These are phyloP conservation scores for Melanotaenia duboulayi DNA, from an alignment of 2,113 vertebrate species.

Conservation along the genomic window DNA sequence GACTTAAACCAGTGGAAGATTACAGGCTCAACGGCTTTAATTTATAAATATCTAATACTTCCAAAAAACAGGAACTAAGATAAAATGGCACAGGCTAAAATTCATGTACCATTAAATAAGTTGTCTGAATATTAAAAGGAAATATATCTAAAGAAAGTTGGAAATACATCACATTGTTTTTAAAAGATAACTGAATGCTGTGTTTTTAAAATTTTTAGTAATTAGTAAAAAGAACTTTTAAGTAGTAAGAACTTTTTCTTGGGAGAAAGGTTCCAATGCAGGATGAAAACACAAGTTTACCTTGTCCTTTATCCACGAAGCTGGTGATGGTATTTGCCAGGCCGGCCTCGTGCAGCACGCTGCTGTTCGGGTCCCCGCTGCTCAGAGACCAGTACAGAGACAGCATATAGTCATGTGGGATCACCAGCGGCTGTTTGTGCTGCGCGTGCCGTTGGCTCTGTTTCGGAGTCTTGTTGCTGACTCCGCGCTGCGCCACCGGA, in stretches of 20 bases:
- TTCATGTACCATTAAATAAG: no score
- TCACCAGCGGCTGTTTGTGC: constrained; percentile 88
- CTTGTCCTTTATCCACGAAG: constrained; percentile 98
- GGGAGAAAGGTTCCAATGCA: no score
- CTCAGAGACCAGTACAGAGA: constrained; percentile 95
- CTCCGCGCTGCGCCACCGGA: constrained; percentile 79
- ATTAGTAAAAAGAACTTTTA: no score
- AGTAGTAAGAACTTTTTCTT: no score
- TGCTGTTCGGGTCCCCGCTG: constrained; percentile 89
- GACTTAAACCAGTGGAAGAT: not conserved
- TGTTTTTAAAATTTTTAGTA: no score
- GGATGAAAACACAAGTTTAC: constrained; percentile 65
- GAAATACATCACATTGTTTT: no score
- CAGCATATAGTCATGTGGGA: constrained; percentile 97
- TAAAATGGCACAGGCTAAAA: no score
- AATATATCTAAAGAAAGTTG: no score
- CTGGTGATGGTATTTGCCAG: constrained; percentile 98
- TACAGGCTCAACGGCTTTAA: not conserved
- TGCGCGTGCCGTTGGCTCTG: constrained; percentile 53
- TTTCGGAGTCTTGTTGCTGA: constrained; percentile 34
- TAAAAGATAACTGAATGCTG: no score
- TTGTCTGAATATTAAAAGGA: no score
- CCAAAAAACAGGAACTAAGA: not conserved
- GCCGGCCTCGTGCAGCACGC: constrained; percentile 89
- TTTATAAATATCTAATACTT: not conserved